Conservation (phyloP, 2,113 vertebrate genomes). For the Saguinus imperator region DNA sequence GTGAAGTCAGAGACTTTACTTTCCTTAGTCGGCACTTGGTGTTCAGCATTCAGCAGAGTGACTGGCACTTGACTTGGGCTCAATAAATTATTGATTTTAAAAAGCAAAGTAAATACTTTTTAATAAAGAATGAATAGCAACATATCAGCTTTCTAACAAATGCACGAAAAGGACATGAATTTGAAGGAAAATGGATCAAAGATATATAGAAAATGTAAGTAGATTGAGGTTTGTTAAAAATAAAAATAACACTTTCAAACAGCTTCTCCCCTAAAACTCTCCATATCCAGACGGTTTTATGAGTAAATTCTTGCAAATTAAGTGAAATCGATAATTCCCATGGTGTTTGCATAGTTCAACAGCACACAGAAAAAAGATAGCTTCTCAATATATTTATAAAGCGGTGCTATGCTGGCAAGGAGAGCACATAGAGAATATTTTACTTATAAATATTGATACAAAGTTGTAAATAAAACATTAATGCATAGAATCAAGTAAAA, state of each 20-base stretch:
- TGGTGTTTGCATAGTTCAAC: background rate
- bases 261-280: background rate
- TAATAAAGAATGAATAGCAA: background rate
- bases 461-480: constrained; percentile 61
- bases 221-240: background rate
- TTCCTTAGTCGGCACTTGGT: background rate
- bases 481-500: constrained; percentile 37
- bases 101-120: background rate
- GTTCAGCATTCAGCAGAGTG: background rate
- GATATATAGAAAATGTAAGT: background rate
- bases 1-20: background rate
- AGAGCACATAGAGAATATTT: background rate
- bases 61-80: background rate
- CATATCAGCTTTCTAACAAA: background rate
- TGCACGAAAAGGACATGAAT: background rate
- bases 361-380: background rate
- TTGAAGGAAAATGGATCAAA: background rate
- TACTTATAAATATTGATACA: constrained; percentile 57
- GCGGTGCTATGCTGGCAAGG: background rate
- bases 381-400: background rate
- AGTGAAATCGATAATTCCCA: background rate
- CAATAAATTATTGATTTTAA: background rate
- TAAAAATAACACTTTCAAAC: background rate
- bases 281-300: background rate
- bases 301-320: background rate